Conservation (phyloP, 2,888 invertebrate genomes). For the Drosophila phalerata region DNA sequence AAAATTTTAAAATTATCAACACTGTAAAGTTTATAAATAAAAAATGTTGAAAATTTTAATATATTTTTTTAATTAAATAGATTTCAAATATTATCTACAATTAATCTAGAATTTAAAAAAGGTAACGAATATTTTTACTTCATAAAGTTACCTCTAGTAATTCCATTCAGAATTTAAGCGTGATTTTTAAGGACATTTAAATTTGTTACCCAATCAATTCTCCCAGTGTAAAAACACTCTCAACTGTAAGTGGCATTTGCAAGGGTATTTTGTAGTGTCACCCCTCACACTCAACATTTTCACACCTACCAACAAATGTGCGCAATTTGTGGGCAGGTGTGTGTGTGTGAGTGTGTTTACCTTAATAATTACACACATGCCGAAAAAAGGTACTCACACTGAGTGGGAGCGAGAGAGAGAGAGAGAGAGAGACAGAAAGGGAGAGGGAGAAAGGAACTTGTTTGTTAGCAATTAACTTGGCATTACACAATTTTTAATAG, state of each 20-base stretch:
- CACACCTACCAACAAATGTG: constrained; percentile 19
- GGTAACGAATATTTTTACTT: no score
- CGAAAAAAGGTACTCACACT: constrained; percentile 32
- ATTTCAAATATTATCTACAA: no score
- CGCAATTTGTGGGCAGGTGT: constrained; percentile 8
- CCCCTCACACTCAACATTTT: constrained; percentile 11
- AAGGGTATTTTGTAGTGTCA: constrained; percentile 40
- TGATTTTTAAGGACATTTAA: neutral
- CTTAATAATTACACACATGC: constrained; percentile 64
- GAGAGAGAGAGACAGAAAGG: neutral
- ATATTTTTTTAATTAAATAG: no score
- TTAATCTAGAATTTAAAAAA: no score
- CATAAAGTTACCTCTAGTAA: no score
- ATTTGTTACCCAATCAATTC: neutral
- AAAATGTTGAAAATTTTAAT: no score
- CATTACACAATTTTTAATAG: constrained; percentile 72
- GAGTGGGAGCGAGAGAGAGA: neutral
- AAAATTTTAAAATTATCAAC: no score
- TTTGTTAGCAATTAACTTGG: constrained; percentile 76
- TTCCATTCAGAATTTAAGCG: no score
- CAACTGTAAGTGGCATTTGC: constrained; percentile 46
- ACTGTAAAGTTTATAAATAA: no score
- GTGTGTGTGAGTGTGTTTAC: constrained; percentile 47
- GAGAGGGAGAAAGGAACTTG: constrained; percentile 41
- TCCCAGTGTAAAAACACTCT: constrained; percentile 28